phyloP scores from a whole-genome alignment of 2,888 invertebrate genomes.

The Drosophila helvetica region DNA sequence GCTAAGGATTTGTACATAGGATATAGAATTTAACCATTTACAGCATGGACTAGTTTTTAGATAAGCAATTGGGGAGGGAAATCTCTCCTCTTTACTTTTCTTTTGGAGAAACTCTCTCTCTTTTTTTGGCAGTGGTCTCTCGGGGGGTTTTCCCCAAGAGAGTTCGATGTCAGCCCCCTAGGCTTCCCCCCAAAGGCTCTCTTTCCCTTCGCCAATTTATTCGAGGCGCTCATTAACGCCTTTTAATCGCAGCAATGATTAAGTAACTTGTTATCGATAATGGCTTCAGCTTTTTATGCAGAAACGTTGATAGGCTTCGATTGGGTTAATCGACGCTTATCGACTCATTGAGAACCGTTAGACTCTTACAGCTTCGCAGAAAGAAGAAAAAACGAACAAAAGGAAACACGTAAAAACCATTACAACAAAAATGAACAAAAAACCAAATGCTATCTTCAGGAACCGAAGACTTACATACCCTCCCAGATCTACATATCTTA shows the following conservation, averaged over 20 bases:
- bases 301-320: neutral
- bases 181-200: too few species aligned
- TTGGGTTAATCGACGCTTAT: conserved; percentile 40
- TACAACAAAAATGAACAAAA: neutral
- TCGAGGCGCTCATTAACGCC: neutral
- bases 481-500: too few species aligned
- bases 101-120: too few species aligned
- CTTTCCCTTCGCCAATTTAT: too few species aligned
- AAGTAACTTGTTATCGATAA: neutral
- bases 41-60: too few species aligned
- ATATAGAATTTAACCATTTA: too few species aligned
- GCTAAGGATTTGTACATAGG: too few species aligned
- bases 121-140: too few species aligned
- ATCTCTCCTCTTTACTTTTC: too few species aligned
- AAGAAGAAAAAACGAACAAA: neutral
- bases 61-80: too few species aligned
- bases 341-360: conserved; percentile 61
- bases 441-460: neutral
- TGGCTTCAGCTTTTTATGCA: neutral
- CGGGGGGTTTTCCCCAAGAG: too few species aligned
- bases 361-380: conserved; percentile 49
- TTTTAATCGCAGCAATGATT: neutral
- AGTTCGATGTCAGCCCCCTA: too few species aligned
- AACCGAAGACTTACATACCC: neutral
- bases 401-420: neutral